Evolutionary conservation across 2,797 vertebrate species (phyloP), one percentile per base, ranked within the genome.

Genomic region (Myioborus melanocephalus): DNA sequence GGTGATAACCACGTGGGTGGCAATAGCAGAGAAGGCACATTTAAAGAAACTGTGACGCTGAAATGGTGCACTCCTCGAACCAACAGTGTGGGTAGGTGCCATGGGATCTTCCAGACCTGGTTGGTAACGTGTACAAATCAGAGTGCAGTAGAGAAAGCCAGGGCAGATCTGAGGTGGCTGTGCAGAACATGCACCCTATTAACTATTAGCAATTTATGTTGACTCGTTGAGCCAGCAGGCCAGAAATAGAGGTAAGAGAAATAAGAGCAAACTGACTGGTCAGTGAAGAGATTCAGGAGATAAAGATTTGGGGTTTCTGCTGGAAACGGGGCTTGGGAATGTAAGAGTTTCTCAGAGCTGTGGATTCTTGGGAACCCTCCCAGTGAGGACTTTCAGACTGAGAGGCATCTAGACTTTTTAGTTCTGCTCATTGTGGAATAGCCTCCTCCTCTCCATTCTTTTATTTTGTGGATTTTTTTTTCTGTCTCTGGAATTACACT

Each of bases 61-160:
- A 99, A 99, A 59, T 99, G 99, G 99, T 99, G 99, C 94, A 99
- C 99, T 5, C 99, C 99, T 24, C 98, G 99, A 90, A 99, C 99
- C 19, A 99, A 99, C 93, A 99, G 98, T 50, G 98, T 99, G 47
- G 98, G 98, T 99, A 94, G 89, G 98, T 98, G 83, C 28, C 41
- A 6, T 2, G 6, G 10, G 56, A 53, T 6, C 69, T 70, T 65
- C 14, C 24, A 50, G 60, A 83, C 14, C 22, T 57, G 18, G 0
- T 24, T 12, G 39, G 8, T 30, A 7, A 16, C 17, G 65, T 41
- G 9, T 7, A 18, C 21, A 35, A 35, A 30, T 49, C 19, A 37
- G 44, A 77, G 37, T 30, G 16, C 7, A 32, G 37, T 34, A 44
- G 27, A 43, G 44, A 21, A 60, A 27, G 19, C 13, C 52, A 15